Percentiles rank a stretch among this genome's conserved stretches.
Evolutionary conservation across 2,888 invertebrate genomes (phyloP).

Genomic region (Nomada fabriciana): DNA sequence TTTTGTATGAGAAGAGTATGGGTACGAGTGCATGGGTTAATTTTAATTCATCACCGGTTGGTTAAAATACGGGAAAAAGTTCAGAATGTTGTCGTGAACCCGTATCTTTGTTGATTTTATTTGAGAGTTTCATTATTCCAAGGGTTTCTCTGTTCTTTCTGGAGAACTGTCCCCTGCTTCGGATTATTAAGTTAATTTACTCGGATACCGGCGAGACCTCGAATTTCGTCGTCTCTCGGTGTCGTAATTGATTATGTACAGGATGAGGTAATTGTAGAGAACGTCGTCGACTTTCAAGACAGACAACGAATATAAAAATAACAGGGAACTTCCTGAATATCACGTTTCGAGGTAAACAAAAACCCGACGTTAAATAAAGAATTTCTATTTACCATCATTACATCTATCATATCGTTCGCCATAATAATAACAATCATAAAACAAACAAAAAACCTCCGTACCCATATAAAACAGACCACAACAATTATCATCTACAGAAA

Average conservation of each 20-base stretch:
- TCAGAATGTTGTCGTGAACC: not conserved
- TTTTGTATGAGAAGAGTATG: too few relatives aligned
- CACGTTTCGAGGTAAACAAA: not conserved
- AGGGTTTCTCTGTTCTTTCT: slow-evolving; percentile 4
- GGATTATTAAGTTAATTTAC: slow-evolving; percentile 17
- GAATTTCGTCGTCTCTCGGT: not conserved
- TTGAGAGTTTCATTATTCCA: slow-evolving; percentile 18
- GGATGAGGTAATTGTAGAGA: not conserved
- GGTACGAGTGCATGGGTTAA: too few relatives aligned
- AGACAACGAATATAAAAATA: not conserved
- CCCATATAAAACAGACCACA: too few relatives aligned
- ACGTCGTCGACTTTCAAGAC: not conserved
- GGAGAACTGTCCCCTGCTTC: not conserved
- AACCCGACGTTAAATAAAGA: too few relatives aligned
- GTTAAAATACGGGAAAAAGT: not conserved
- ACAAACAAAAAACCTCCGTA: too few relatives aligned
- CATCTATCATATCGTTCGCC: too few relatives aligned
- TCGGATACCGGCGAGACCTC: not conserved
- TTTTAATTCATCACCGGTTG: not conserved
- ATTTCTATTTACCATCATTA: too few relatives aligned
- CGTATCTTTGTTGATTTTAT: slow-evolving; percentile 10
- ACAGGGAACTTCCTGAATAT: not conserved
- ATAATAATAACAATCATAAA: too few relatives aligned
- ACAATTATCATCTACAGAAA: too few relatives aligned
- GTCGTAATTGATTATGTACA: not conserved